Evolutionary conservation across 2,797 vertebrate species (phyloP), one percentile per base, ranked within the genome.

Genomic region (Lates japonicus): DNA sequence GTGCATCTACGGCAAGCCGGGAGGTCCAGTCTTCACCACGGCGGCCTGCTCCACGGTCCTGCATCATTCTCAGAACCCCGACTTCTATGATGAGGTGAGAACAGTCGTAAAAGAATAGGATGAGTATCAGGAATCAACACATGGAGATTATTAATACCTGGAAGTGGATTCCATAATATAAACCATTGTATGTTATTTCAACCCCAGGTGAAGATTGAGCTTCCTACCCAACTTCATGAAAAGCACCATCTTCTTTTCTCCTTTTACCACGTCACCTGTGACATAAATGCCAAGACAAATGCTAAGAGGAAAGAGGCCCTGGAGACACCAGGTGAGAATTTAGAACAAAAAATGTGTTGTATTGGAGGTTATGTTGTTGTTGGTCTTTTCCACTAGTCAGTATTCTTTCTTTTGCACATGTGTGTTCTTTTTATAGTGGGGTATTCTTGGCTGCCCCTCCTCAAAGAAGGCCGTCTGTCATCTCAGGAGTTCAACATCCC

Each of bases 191-290:
- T 76, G 11, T 22, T 55, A 1, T 44, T 80, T 9, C 76, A 22
- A 72, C 75, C 49, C 44, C 95, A 99, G 98, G 97, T 98, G 86
- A 99, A 99, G 96, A 97, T 99, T 82, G 97, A 99, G 91, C 97
- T 99, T 63, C 98, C 98, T 63, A 99, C 97, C 76, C 97, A 99
- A 67, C 97, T 99, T 74, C 97, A 99, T 73, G 97, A 98, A 94
- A 99, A 98, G 91, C 98, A 99, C 93, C 98, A 99, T 89, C 95
- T 99, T 85, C 95, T 99, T 74, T 99, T 99, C 95, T 99, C 98
- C 85, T 99, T 99, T 92, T 98, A 97, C 93, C 98, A 99, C 51
- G 95, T 99, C 92, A 99, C 97, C 67, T 99, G 98, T 93, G 98
- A 99, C 93, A 99, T 99, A 94, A 98, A 98, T 81, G 97, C 98